Evolutionary conservation across 2,888 invertebrate species (phyloP), one percentile per base, ranked within the genome.

Genomic region (Eupithecia insigniata): DNA sequence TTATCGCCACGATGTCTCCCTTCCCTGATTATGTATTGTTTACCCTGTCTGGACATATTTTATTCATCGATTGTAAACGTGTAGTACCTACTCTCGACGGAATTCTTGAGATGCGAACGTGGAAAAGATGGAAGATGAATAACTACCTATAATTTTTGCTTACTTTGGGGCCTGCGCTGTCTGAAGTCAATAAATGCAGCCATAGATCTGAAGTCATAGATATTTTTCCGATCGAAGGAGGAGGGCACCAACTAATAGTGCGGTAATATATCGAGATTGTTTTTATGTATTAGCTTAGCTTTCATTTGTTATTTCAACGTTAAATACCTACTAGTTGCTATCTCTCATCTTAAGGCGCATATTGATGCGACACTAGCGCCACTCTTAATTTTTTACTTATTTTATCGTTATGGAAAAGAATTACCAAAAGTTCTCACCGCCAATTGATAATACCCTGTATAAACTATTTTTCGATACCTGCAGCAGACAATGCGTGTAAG

Each of bases 1-100:
- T 71, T 67, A 74, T 71, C 34, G 67, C 55, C 61, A 6, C 32
- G n/a, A 12, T 3, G 62, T 30, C 58, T 58, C 58, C 18, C 60
- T 18, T 58, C 58, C 10, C 30, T 18, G 30, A 18, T 18, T 7
- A 30, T 18, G 62, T 4, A 55, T 22, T 55, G 26, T 14, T 22
- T 55, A 26, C 55, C 26, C 55, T 26, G 46, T n/a, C n/a, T n/a
- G 26, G n/a, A 51, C 12, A 10, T 51, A 51, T 51, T 22, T 60
- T 30, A 30, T 60, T 30, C 30, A 28, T 60, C 51, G 22, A 22
- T 22, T 22, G 0, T 12, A 12, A 22, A 22, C 8, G 12, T 12
- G 22, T 51, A 2, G n/a, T n/a, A n/a, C n/a, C n/a, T n/a, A 51
- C 51, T 51, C 51, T 51, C 22, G 51, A 51, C 10, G n/a, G 10